phyloP scores from a whole-genome alignment of 2,113 vertebrate species.

The Zapus hudsonius region DNA sequence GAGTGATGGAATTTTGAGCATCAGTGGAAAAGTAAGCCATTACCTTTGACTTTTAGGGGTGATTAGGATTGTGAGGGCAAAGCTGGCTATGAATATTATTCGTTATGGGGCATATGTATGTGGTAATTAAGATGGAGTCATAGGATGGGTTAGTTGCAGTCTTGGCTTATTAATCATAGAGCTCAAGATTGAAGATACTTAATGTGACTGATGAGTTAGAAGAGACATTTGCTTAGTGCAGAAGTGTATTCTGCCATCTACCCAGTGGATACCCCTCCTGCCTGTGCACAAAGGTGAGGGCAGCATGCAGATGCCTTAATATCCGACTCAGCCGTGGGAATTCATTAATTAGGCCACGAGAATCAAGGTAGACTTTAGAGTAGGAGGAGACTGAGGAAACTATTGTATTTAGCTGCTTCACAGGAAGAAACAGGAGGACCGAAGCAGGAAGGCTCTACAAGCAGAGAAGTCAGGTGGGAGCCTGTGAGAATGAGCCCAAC shows the following conservation, averaged over 20 bases:
- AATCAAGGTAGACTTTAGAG: neutral
- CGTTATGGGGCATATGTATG: neutral
- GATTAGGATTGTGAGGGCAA: neutral
- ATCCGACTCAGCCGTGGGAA: neutral
- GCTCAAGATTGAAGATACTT: neutral
- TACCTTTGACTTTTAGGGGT: neutral
- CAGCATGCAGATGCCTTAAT: neutral
- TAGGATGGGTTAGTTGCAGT: neutral
- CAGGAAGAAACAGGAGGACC: neutral
- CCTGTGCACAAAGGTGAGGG: neutral
- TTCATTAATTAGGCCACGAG: neutral
- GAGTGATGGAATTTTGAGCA: neutral
- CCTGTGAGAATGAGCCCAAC: neutral
- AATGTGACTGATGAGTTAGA: neutral
- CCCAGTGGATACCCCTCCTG: neutral
- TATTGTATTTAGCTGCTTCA: slow-evolving; percentile 3
- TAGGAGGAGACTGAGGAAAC: neutral
- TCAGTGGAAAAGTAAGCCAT: neutral
- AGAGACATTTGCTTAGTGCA: neutral
- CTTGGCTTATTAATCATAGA: neutral
- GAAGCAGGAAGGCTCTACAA: neutral
- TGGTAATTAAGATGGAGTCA: neutral
- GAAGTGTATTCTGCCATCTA: neutral
- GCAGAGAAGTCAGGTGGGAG: neutral
- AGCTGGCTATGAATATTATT: neutral